Conservation (phyloP, 2,888 invertebrate genomes). For the Ganaspis brasiliensis region DNA sequence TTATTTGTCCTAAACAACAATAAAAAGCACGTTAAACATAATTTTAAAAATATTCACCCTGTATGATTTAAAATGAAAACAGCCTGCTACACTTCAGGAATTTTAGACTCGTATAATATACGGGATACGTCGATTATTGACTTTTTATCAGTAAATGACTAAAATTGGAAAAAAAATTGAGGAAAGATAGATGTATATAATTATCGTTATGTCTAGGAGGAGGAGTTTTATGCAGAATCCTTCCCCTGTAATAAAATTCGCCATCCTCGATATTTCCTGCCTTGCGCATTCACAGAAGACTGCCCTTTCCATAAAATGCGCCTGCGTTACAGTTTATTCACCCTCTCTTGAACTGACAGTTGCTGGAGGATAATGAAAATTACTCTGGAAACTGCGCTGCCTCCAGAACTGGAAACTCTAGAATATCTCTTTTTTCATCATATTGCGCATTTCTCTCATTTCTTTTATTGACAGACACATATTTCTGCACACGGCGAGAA, state of each 20-base stretch:
- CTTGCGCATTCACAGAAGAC: constrained; percentile 14
- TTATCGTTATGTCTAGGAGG: background rate
- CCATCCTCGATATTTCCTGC: constrained; percentile 3
- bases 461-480: background rate
- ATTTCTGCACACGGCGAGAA: constrained; percentile 1
- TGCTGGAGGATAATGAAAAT: constrained; percentile 7
- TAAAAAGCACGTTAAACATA: no score
- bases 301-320: constrained; percentile 15
- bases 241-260: constrained; percentile 8
- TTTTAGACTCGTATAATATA: no score
- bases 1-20: no score
- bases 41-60: no score
- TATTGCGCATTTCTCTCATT: background rate
- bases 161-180: no score
- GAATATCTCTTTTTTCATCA: background rate
- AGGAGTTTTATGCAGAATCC: constrained; percentile 3
- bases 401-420: background rate
- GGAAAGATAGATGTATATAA: background rate
- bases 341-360: constrained; percentile 9
- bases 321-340: constrained; percentile 13
- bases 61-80: no score
- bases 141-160: no score
- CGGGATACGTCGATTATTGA: no score
- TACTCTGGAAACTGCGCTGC: background rate
- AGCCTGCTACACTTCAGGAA: no score